Conservation (phyloP, 2,113 vertebrate genomes). For the Aythya baeri region DNA sequence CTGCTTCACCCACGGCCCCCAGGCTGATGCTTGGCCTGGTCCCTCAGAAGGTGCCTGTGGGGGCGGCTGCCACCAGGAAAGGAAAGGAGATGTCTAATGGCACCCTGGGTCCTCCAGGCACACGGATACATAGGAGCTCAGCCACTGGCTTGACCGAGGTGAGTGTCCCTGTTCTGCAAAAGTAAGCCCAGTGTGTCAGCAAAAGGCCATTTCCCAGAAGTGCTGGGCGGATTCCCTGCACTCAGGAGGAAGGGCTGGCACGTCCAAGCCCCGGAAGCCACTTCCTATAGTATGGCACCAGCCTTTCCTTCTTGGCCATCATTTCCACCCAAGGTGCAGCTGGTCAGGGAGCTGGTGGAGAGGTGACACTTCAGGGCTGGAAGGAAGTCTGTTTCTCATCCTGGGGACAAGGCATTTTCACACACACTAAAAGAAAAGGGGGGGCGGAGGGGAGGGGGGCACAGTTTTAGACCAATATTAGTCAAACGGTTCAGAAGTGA, state of each 20-base stretch:
- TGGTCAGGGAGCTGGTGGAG: not conserved
- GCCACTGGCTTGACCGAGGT: not conserved
- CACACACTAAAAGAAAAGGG: not conserved
- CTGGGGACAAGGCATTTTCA: not conserved
- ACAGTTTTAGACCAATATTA: not conserved
- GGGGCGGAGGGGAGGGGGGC: not conserved
- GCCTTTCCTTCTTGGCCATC: not conserved
- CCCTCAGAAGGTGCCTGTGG: not conserved
- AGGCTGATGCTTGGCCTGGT: accelerated
- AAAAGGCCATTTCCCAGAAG: not conserved
- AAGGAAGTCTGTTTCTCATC: not conserved
- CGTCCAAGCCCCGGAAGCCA: not conserved
- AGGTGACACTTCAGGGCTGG: not conserved
- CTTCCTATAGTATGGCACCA: not conserved
- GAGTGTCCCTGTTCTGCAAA: not conserved
- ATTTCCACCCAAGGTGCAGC: not conserved
- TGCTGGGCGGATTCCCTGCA: accelerated
- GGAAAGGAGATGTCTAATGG: constrained; percentile 34
- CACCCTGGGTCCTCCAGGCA: not conserved
- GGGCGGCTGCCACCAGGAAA: not conserved
- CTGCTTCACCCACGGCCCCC: not conserved
- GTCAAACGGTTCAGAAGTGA: constrained; percentile 23
- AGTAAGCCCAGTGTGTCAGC: not conserved
- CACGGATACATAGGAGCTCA: not conserved
- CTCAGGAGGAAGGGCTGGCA: not conserved